Conservation (phyloP, 2,888 invertebrate genomes). For the Deroplatys truncata region DNA sequence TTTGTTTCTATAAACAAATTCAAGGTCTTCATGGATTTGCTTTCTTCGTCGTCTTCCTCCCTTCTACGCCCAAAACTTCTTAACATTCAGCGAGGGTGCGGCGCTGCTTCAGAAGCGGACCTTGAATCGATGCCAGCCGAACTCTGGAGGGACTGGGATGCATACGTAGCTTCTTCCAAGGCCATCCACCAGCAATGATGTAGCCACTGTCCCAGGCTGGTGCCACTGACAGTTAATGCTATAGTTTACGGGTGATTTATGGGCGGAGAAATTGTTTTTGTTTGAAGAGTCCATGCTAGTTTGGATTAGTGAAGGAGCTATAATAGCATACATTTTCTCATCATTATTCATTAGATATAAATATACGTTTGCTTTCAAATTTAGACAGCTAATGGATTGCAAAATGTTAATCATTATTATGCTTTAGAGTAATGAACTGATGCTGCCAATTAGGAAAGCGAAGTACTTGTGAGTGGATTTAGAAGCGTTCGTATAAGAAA, state of each 20-base stretch:
- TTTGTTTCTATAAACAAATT: not conserved
- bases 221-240: not conserved
- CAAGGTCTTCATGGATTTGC: not conserved
- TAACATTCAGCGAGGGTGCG: not conserved
- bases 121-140: not conserved
- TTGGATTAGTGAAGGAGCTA: no score
- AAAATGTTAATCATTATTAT: no score
- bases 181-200: not conserved
- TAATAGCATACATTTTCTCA: no score
- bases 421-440: no score
- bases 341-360: no score
- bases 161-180: not conserved
- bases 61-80: not conserved
- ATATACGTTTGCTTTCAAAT: no score
- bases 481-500: no score
- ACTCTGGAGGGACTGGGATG: no score
- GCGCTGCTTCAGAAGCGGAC: not conserved
- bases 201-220: not conserved
- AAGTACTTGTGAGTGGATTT: no score
- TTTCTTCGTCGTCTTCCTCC: not conserved
- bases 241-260: not conserved
- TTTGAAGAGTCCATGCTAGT: not conserved
- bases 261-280: not conserved
- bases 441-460: no score
- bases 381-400: no score